These are phyloP conservation scores for Lordiphosa clarofinis DNA, from an alignment of 1,140 invertebrate species.

Conservation along the genomic window DNA sequence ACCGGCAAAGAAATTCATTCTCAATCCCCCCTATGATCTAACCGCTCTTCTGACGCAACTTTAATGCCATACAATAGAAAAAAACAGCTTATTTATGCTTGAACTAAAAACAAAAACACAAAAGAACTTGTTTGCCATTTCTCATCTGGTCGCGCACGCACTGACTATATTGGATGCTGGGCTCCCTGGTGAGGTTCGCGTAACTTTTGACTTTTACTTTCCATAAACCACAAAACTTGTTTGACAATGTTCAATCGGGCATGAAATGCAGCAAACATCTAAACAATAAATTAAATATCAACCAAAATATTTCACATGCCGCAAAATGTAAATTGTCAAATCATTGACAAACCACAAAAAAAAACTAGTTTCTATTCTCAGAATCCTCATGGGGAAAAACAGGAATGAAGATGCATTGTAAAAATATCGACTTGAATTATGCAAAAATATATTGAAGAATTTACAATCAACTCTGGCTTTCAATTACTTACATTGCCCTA, in stretches of 20 bases:
- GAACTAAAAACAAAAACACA: slow-evolving; percentile 8
- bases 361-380: slow-evolving; percentile 7
- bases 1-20: background rate
- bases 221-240: slow-evolving; percentile 32
- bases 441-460: background rate
- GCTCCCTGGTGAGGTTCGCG: slow-evolving; percentile 8
- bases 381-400: slow-evolving; percentile 7
- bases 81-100: slow-evolving; percentile 3
- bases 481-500: slow-evolving; percentile 12
- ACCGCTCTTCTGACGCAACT: slow-evolving; percentile 4
- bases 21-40: slow-evolving; percentile 3
- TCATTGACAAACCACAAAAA: slow-evolving; percentile 7
- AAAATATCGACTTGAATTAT: background rate
- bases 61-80: background rate
- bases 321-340: too few relatives aligned
- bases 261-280: slow-evolving; percentile 22
- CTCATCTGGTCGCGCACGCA: slow-evolving; percentile 13
- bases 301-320: slow-evolving; percentile 40
- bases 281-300: slow-evolving; percentile 36
- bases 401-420: slow-evolving; percentile 5
- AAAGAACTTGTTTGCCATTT: slow-evolving; percentile 20
- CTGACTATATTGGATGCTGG: background rate
- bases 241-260: slow-evolving; percentile 21
- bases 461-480: background rate
- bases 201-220: slow-evolving; percentile 44